phyloP scores from a whole-genome alignment of 1,140 invertebrate species.

The Dufourea novaeangliae region DNA sequence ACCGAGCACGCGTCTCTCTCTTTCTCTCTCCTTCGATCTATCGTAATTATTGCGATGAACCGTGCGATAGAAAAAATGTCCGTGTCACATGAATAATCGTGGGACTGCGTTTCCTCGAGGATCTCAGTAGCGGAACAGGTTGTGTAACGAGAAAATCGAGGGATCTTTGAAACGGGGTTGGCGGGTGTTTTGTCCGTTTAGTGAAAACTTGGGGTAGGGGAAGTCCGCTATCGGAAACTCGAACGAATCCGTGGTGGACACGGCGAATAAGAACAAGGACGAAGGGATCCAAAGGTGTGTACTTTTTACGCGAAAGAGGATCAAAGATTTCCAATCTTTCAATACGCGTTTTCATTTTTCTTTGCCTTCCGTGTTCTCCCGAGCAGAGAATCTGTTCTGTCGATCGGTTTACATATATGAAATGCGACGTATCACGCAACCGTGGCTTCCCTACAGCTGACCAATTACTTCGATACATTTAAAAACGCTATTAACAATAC shows the following conservation, averaged over 20 bases:
- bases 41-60: constrained; percentile 66
- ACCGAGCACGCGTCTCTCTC: constrained; percentile 44
- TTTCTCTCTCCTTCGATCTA: constrained; percentile 45
- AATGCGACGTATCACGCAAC: constrained; percentile 55
- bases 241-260: not conserved
- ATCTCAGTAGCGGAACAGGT: not conserved
- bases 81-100: constrained; percentile 40
- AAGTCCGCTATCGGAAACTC: not conserved
- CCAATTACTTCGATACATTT: constrained; percentile 70
- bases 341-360: no score
- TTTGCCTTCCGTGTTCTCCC: not conserved
- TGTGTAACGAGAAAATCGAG: not conserved
- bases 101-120: not conserved
- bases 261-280: not conserved
- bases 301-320: constrained; percentile 20
- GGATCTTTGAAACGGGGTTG: not conserved
- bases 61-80: constrained; percentile 54
- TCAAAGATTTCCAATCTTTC: not conserved
- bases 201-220: not conserved
- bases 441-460: constrained; percentile 76
- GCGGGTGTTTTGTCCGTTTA: not conserved
- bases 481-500: constrained; percentile 75
- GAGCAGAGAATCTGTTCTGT: not conserved
- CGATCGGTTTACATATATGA: constrained; percentile 42
- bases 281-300: not conserved